These are phyloP conservation scores for Zeuzera pyrina DNA, from an alignment of 2,888 invertebrate species.

Conservation along the genomic window DNA sequence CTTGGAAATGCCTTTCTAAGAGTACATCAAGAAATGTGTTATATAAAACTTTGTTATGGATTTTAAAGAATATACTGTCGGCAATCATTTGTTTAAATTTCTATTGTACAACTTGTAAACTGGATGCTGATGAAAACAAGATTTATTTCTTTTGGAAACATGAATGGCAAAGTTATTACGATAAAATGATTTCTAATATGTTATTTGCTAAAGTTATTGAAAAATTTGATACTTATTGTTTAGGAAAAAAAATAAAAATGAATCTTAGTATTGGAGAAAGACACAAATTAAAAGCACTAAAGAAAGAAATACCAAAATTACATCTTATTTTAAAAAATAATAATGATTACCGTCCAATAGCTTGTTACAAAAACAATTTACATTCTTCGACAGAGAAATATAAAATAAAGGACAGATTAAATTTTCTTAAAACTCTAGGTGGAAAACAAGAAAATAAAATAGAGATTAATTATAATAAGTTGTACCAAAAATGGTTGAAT, in stretches of 20 bases:
- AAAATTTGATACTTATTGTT: constrained; percentile 33
- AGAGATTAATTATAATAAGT: constrained; percentile 33
- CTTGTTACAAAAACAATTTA: constrained; percentile 42
- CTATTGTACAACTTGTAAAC: constrained; percentile 56
- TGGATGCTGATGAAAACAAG: constrained; percentile 54
- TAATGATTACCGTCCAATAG: constrained; percentile 51
- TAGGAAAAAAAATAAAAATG: constrained; percentile 33
- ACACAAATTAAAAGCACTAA: constrained; percentile 27
- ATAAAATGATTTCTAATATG: constrained; percentile 44
- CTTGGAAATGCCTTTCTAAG: constrained; percentile 32
- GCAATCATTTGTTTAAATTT: constrained; percentile 54
- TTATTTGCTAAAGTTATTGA: constrained; percentile 34
- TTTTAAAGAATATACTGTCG: constrained; percentile 41
- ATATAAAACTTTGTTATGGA: constrained; percentile 33
- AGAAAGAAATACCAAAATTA: constrained; percentile 48
- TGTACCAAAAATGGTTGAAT: constrained; percentile 41
- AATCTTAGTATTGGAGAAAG: constrained; percentile 26
- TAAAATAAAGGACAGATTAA: constrained; percentile 45
- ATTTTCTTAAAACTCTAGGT: constrained; percentile 35
- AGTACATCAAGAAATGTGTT: constrained; percentile 22
- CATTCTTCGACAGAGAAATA: constrained; percentile 32
- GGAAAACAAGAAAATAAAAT: constrained; percentile 31
- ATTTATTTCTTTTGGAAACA: constrained; percentile 55
- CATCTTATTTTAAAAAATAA: constrained; percentile 49
- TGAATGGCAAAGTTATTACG: constrained; percentile 62